Evolutionary conservation across 2,888 invertebrate genomes (phyloP), one percentile per base, ranked within the genome.

Genomic region (Lapara coniferarum): DNA sequence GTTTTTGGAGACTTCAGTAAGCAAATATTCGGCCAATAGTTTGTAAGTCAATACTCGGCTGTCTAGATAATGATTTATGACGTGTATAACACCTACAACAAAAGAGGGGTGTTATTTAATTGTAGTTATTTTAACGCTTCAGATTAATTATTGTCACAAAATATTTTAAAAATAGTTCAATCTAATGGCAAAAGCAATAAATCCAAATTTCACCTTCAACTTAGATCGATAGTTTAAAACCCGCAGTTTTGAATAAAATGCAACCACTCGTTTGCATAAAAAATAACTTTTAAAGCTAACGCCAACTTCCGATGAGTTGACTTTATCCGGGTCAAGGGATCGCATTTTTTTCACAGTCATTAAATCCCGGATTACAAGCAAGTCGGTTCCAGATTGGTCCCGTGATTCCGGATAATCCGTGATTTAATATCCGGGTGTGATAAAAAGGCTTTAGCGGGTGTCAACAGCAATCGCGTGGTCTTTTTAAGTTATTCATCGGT

Each of bases 331-430:
- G 52, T 70, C 72, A 73, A 69, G 67, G 68, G 55, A 19, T 30
- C 63, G 70, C 16, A 70, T 77, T 73, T 73, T 78, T 73, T 69
- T 70, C 69, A 58, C 69, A 55, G 66, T 69, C 70, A 70, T 71
- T 66, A 76, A 79, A 77, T 63, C 72, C 70, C 73, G 63, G 19
- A 63, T 49, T 49, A 63, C 63, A 10, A 16, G 59, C 5, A 46
- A 46, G 49, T 49, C 49, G 46, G 19, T 46, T 37, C 14, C 72
- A 77, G 76, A 78, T 77, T 73, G 74, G 69, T 69, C 57, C 10
- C 63, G 69, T 66, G 70, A 72, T 25, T 73, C 75, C 77, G 74
- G 74, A 71, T 77, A 78, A 79, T 77, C 75, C 77, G 74, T 71
- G 73, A 78, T 77, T 80, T 77, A 69, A 76, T 77, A 74, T 71